Evolutionary conservation across 2,888 invertebrate genomes (phyloP).

Genomic region (Netelia virgata): DNA sequence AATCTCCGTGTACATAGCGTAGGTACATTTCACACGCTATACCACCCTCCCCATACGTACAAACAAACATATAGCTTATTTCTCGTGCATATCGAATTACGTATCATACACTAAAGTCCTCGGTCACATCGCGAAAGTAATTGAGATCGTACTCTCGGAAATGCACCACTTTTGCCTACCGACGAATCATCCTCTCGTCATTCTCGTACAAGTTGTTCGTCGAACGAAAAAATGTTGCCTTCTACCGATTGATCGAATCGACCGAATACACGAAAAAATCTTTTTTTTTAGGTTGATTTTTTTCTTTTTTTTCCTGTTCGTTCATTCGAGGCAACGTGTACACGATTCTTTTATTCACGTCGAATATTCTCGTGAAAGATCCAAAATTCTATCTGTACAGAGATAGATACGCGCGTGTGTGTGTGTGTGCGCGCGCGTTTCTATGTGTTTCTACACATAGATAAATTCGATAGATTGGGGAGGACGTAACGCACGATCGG

Average conservation of each 20-base stretch:
- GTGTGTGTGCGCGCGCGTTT: neutral
- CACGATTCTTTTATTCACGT: neutral
- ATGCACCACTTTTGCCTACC: neutral
- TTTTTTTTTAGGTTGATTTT: no score
- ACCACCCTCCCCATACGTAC: neutral
- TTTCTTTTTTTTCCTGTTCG: no score
- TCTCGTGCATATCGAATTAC: slow-evolving; percentile 25
- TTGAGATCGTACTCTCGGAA: slow-evolving; percentile 30
- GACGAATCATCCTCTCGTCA: neutral
- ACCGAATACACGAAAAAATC: no score
- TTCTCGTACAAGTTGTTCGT: slow-evolving; percentile 21
- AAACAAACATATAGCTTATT: slow-evolving; percentile 28
- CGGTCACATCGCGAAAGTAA: slow-evolving; percentile 12
- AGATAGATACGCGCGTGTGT: neutral
- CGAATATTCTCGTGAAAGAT: neutral
- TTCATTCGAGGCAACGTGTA: neutral
- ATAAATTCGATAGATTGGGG: slow-evolving; percentile 51
- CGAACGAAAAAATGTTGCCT: neutral
- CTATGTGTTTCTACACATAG: neutral
- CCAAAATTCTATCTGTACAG: no score
- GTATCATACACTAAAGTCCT: neutral
- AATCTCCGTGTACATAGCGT: slow-evolving; percentile 31
- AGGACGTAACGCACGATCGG: slow-evolving; percentile 50
- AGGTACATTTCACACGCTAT: slow-evolving; percentile 36
- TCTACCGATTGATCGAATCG: neutral